Evolutionary conservation across 2,888 invertebrate species (phyloP).

Genomic region (Branchipolynoe longqiensis): DNA sequence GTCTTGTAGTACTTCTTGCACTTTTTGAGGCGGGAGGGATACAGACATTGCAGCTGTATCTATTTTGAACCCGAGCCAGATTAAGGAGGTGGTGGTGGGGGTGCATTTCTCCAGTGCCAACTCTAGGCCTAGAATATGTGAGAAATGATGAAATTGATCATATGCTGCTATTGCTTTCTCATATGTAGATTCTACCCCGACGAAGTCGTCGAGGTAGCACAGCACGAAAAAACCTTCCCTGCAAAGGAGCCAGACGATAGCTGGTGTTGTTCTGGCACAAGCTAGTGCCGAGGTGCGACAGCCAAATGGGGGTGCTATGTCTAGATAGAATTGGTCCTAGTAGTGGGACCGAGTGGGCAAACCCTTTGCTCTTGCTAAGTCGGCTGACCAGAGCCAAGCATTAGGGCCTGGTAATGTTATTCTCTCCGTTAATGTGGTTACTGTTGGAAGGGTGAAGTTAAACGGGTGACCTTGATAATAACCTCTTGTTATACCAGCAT

Average conservation of each 20-base stretch:
- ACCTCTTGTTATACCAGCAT: neutral
- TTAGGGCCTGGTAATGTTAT: neutral
- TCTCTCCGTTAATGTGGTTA: neutral
- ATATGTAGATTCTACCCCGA: neutral
- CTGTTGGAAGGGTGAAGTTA: neutral
- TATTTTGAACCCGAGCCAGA: neutral
- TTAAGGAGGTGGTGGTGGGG: neutral
- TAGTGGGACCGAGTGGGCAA: neutral
- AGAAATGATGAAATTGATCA: neutral
- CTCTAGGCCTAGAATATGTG: neutral
- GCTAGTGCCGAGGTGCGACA: neutral
- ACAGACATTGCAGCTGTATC: neutral
- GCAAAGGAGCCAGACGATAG: neutral
- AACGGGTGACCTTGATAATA: neutral
- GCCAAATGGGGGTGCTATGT: neutral
- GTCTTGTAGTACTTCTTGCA: neutral
- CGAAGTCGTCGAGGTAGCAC: neutral
- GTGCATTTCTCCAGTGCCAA: neutral
- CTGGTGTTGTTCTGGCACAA: neutral
- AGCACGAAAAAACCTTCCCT: neutral
- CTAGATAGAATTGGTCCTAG: neutral
- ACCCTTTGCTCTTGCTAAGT: neutral
- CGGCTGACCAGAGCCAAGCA: too few relatives aligned
- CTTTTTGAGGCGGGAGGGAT: neutral
- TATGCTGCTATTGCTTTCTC: neutral